Conservation (phyloP, 2,797 vertebrate genomes). For the Leptodactylus fallax region DNA sequence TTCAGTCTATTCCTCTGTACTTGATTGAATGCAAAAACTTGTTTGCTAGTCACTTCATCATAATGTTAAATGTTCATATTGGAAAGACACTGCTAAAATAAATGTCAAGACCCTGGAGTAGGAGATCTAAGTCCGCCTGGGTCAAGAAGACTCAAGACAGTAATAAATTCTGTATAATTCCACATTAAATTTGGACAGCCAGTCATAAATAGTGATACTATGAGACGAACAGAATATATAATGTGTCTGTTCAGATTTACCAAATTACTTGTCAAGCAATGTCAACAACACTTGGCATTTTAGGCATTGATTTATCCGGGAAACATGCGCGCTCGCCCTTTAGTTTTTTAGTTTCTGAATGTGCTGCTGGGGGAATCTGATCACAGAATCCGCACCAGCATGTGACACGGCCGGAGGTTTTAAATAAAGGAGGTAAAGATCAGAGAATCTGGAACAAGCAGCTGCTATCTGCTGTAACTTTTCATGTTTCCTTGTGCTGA, state of each 20-base stretch:
- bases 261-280: constrained; percentile 35
- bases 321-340: neutral
- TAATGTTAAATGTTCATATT: neutral
- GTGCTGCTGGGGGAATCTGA: constrained; percentile 13
- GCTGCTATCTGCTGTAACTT: constrained; percentile 19
- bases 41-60: neutral
- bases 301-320: constrained; percentile 11
- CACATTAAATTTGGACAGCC: constrained; percentile 33
- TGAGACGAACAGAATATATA: constrained; percentile 12
- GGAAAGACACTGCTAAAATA: neutral
- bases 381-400: neutral
- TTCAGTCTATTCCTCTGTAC: neutral
- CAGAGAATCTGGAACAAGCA: constrained; percentile 22
- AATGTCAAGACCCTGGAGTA: constrained; percentile 6
- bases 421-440: constrained; percentile 40
- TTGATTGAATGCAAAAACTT: neutral
- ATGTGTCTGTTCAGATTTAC: constrained; percentile 20
- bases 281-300: constrained; percentile 32
- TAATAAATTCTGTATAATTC: constrained; percentile 25
- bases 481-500: constrained; percentile 28
- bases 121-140: neutral
- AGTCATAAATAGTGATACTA: constrained; percentile 8
- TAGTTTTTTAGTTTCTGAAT: neutral
- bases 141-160: neutral
- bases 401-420: constrained; percentile 34